phyloP scores from a whole-genome alignment of 2,797 vertebrate genomes.

The Lateolabrax maculatus region DNA sequence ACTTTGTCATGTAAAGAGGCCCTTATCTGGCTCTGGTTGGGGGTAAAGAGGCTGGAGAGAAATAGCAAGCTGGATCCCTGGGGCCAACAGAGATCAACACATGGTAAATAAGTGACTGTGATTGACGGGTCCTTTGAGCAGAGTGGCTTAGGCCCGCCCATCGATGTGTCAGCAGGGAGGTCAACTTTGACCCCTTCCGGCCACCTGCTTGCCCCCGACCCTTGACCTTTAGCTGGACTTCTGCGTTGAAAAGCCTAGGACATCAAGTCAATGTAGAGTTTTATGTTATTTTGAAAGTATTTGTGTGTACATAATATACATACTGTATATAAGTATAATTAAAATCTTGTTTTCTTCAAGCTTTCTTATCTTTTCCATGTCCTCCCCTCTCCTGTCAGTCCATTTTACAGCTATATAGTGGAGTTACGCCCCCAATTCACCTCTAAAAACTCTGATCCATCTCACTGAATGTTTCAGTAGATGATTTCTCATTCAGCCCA shows the following conservation, averaged over 20 bases:
- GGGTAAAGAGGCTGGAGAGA: constrained; percentile 66
- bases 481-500: constrained; percentile 40
- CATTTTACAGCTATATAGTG: neutral
- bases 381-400: neutral
- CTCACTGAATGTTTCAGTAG: constrained; percentile 28
- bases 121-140: constrained; percentile 83
- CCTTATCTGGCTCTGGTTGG: constrained; percentile 79
- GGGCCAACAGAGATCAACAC: constrained; percentile 73
- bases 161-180: constrained; percentile 73
- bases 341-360: too few relatives aligned
- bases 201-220: constrained; percentile 83
- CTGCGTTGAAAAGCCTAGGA: constrained; percentile 30
- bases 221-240: constrained; percentile 71
- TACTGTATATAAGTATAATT: too few relatives aligned
- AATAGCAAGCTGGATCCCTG: constrained; percentile 67
- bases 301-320: too few relatives aligned
- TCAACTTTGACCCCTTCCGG: constrained; percentile 78
- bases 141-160: constrained; percentile 69
- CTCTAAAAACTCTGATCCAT: constrained; percentile 32
- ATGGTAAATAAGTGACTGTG: constrained; percentile 81
- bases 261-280: constrained; percentile 4
- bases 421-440: neutral
- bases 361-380: neutral
- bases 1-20: constrained; percentile 89
- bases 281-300: constrained; percentile 11